Evolutionary conservation across 2,113 vertebrate genomes (phyloP), one percentile per base, ranked within the genome.

Genomic region (Trematocara stigmaticum): DNA sequence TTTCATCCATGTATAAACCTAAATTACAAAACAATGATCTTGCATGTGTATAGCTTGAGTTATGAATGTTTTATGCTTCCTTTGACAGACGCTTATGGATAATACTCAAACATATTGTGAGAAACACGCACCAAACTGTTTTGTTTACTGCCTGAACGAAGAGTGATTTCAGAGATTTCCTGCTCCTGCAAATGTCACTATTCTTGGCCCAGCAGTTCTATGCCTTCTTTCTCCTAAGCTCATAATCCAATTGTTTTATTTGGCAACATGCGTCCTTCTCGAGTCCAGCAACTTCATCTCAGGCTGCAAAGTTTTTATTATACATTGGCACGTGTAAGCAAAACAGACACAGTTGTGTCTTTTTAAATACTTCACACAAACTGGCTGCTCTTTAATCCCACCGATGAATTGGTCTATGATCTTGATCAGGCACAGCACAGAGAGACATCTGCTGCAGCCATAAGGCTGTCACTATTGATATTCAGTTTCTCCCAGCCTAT

Each of bases 171-270:
- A 6, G 38, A 86, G 64, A 90, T 80, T 66, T 83, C 57, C 85
- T 87, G 40, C 80, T 81, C 26, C 26, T 76, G 59, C 31, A 89
- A 87, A 86, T 89, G 87, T 76, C 83, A 82, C 89, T 87, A 83
- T 90, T 91, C 81, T 86, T 82, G 74, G 89, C 81, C 40, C 69
- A n/a, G 47, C 49, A 81, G 40, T 64, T 52, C 31, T 59, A 29
- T 47, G 83, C 71, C 88, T 80, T 88, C 84, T 90, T 82, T 87
- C 82, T 86, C 83, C 87, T 92, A 92, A 94, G 83, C 89, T 87
- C 78, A 89, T 90, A 91, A 93, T 90, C 87, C 84, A 93, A 89
- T 90, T 91, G 91, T 85, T 84, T 87, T 85, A 78, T 94, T 83
- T 91, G 86, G 78, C 84, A 71, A 34, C 10, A 23, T 45, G 13